Percentiles rank a stretch among this genome's conserved stretches.
Conservation (phyloP, 2,113 vertebrate genomes). For the Oryctolagus cuniculus region mOryCun1.1 NC_091432.1:207022001-207022500, state of each 20-base stretch:
- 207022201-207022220: too few relatives aligned
- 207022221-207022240: background rate
- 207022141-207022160: too few relatives aligned
- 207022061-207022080: too few relatives aligned
- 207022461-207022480: background rate
- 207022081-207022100: too few relatives aligned
- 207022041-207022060: too few relatives aligned
- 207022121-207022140: too few relatives aligned
- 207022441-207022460: background rate
- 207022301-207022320: background rate
- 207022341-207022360: background rate
- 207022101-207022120: too few relatives aligned
- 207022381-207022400: conserved; percentile 13
- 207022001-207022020: too few relatives aligned
- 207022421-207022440: background rate
- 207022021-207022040: too few relatives aligned
- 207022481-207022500: background rate
- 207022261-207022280: background rate
- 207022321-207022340: background rate
- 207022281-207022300: background rate
- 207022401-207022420: background rate
- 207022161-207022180: too few relatives aligned
- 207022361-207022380: background rate
- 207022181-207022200: too few relatives aligned
- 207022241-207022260: background rate